Evolutionary conservation across 1,140 invertebrate genomes (phyloP).

Genomic region (Drosophila melanica): DNA sequence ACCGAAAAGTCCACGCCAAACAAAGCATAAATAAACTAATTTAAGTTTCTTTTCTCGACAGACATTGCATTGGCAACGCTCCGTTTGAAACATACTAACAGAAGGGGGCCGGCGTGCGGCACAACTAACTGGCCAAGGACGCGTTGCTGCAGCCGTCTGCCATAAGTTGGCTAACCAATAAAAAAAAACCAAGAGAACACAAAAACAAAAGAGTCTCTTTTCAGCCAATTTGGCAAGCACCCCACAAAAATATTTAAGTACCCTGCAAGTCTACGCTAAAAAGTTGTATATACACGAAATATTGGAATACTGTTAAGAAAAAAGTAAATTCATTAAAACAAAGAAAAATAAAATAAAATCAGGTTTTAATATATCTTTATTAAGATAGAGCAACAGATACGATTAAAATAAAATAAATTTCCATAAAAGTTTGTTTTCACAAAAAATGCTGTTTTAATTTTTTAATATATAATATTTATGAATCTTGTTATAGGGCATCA

Average conservation of each 20-base stretch:
- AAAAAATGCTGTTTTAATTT: no score
- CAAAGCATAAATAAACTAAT: slow-evolving; percentile 81
- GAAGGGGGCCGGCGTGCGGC: neutral
- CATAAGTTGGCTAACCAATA: slow-evolving; percentile 29
- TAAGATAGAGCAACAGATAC: no score
- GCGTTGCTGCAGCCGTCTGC: slow-evolving; percentile 26
- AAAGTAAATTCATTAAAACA: no score
- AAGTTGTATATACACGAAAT: neutral
- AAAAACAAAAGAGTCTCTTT: slow-evolving; percentile 18
- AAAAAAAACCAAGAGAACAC: slow-evolving; percentile 1
- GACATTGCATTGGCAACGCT: slow-evolving; percentile 29
- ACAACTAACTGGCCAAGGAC: slow-evolving; percentile 14
- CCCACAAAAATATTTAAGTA: neutral
- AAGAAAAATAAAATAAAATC: no score
- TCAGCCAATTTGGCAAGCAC: slow-evolving; percentile 55
- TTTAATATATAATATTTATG: no score
- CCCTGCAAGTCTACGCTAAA: neutral
- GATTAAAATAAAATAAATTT: no score
- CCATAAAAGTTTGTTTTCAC: no score
- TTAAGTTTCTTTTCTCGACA: slow-evolving; percentile 61
- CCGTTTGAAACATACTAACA: neutral
- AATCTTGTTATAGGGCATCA: slow-evolving; percentile 14
- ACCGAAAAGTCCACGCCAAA: slow-evolving; percentile 53
- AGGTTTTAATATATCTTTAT: no score
- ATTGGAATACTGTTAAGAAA: no score